Conservation (phyloP, 2,888 invertebrate species). For the Tipula unca region DNA sequence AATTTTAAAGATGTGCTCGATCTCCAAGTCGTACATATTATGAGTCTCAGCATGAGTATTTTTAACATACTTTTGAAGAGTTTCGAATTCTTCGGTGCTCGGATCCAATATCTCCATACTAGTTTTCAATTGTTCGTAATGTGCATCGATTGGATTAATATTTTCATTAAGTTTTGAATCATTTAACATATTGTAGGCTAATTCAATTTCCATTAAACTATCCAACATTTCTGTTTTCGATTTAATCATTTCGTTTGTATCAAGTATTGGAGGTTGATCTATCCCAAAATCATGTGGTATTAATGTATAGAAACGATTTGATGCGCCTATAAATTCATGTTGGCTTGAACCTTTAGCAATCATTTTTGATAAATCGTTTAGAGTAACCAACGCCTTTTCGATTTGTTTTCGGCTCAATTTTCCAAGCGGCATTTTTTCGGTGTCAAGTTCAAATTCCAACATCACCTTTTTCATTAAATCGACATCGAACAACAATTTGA, state of each 20-base stretch:
- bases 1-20: slow-evolving; percentile 55
- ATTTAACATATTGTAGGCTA: slow-evolving; percentile 78
- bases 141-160: slow-evolving; percentile 64
- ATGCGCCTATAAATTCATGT: slow-evolving; percentile 65
- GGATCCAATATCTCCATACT: slow-evolving; percentile 63
- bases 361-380: slow-evolving; percentile 58
- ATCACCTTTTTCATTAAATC: slow-evolving; percentile 86
- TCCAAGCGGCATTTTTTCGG: slow-evolving; percentile 97
- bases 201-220: slow-evolving; percentile 86
- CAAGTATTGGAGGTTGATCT: slow-evolving; percentile 69
- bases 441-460: slow-evolving; percentile 91
- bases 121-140: slow-evolving; percentile 82
- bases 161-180: slow-evolving; percentile 38
- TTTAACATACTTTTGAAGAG: slow-evolving; percentile 67
- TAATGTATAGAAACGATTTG: slow-evolving; percentile 90
- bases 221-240: slow-evolving; percentile 76
- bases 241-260: slow-evolving; percentile 65
- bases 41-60: slow-evolving; percentile 95
- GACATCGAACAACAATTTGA: slow-evolving; percentile 84
- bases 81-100: slow-evolving; percentile 59
- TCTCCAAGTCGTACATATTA: slow-evolving; percentile 57
- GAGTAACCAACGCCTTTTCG: slow-evolving; percentile 70
- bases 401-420: slow-evolving; percentile 89
- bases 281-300: slow-evolving; percentile 94
- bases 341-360: slow-evolving; percentile 45